A percentile compares a stretch with the other conserved stretches of the same genome.
phyloP scores from a whole-genome alignment of 2,797 vertebrate species.

The Sciurus carolinensis region DNA sequence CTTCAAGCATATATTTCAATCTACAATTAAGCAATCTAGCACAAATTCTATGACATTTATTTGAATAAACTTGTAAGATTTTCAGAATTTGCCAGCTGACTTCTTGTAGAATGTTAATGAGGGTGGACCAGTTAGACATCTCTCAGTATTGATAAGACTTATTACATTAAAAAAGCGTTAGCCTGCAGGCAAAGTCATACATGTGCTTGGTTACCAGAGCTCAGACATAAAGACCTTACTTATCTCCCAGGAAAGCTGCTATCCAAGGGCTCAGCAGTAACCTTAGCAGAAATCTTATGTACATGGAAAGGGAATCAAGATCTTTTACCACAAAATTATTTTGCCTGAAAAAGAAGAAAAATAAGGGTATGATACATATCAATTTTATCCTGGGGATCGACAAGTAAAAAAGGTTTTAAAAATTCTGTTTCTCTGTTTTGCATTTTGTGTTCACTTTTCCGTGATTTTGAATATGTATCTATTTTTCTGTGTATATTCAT shows the following conservation, averaged over 20 bases:
- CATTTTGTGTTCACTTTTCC: neutral
- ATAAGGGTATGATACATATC: neutral
- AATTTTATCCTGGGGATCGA: neutral
- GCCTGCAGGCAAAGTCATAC: fast-evolving
- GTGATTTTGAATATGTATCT: neutral
- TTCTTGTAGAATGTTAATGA: neutral
- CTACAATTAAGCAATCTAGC: neutral
- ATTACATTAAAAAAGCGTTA: neutral
- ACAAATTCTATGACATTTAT: neutral
- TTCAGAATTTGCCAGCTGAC: neutral
- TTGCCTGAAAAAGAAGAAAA: neutral
- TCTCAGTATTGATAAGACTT: neutral
- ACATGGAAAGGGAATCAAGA: neutral
- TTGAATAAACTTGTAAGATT: neutral
- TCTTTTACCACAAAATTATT: too few relatives aligned
- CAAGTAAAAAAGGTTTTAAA: neutral
- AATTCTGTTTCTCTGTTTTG: neutral
- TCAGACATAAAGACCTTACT: neutral
- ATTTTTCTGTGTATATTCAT: neutral
- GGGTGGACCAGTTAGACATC: too few relatives aligned
- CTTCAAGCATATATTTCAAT: neutral
- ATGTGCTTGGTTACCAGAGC: neutral
- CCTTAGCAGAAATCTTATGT: neutral
- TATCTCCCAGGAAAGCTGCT: neutral
- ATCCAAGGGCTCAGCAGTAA: neutral